Percentiles rank a stretch among this genome's conserved stretches.
Evolutionary conservation across 2,797 vertebrate species (phyloP).

Genomic region (Rallus crepitans): DNA sequence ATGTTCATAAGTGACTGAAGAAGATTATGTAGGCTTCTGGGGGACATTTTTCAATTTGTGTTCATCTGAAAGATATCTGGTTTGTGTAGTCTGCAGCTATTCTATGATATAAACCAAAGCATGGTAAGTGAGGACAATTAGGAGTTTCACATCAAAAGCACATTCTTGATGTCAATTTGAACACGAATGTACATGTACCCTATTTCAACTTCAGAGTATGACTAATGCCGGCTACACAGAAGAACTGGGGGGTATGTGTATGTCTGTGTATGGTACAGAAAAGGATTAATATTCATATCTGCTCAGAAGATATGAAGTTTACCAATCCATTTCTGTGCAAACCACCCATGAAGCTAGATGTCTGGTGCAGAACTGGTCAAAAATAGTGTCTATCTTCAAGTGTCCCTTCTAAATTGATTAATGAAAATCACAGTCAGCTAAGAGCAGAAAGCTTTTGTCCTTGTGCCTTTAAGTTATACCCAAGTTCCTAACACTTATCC

Average conservation of each 20-base stretch:
- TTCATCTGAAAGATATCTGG: not conserved
- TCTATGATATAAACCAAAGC: not conserved
- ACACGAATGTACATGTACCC: not conserved
- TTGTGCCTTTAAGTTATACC: not conserved
- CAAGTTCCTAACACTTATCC: not conserved
- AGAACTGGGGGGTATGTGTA: rapidly evolving
- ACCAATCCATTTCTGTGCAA: not conserved
- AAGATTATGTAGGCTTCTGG: not conserved
- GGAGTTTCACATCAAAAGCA: not conserved
- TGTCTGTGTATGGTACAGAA: too few relatives aligned
- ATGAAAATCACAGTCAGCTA: not conserved
- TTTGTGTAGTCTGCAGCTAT: not conserved
- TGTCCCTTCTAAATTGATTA: not conserved
- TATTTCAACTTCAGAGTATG: not conserved
- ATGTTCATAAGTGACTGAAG: not conserved
- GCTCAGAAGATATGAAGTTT: not conserved
- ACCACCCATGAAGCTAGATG: not conserved
- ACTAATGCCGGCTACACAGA: not conserved
- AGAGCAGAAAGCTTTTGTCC: not conserved
- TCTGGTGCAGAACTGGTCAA: not conserved
- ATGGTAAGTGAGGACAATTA: not conserved
- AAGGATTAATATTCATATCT: not conserved
- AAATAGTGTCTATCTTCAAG: not conserved
- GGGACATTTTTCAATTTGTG: not conserved
- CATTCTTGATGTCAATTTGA: not conserved